Evolutionary conservation across 2,888 invertebrate species (phyloP).

Genomic region (Imbricaverruca yamaguchii): DNA sequence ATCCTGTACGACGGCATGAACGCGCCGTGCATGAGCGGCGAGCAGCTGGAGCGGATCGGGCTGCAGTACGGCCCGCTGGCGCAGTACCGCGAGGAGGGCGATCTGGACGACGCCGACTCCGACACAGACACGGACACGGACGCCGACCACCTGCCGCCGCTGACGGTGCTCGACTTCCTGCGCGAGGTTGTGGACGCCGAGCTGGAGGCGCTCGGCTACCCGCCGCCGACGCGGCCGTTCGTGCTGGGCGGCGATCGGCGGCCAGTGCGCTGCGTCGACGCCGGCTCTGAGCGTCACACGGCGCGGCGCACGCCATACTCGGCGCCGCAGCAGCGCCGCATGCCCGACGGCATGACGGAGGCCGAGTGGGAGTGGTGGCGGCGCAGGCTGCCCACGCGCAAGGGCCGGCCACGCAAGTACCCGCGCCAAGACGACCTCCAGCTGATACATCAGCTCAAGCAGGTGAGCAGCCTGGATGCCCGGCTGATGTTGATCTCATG

Average conservation of each 20-base stretch:
- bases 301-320: neutral
- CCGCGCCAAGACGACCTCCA: constrained; percentile 6
- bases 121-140: neutral
- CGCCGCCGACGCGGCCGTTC: neutral
- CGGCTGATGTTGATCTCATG: too few species aligned
- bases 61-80: neutral
- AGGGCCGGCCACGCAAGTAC: constrained; percentile 16
- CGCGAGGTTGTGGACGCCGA: neutral
- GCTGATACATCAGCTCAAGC: neutral
- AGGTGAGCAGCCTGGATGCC: neutral
- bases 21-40: neutral
- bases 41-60: constrained; percentile 1
- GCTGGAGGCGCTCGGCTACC: constrained; percentile 10
- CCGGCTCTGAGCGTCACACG: constrained; percentile 9
- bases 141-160: neutral
- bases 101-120: neutral
- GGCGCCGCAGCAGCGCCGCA: neutral
- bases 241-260: neutral
- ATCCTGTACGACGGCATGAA: neutral
- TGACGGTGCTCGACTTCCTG: neutral
- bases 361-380: constrained; percentile 15
- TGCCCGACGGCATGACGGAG: neutral
- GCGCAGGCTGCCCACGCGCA: constrained; percentile 8
- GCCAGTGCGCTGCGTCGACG: neutral
- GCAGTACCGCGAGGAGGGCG: neutral